A percentile compares a stretch with the other conserved stretches of the same genome.
phyloP scores from a whole-genome alignment of 2,888 invertebrate species.

The Pediacus dermestoides region DNA sequence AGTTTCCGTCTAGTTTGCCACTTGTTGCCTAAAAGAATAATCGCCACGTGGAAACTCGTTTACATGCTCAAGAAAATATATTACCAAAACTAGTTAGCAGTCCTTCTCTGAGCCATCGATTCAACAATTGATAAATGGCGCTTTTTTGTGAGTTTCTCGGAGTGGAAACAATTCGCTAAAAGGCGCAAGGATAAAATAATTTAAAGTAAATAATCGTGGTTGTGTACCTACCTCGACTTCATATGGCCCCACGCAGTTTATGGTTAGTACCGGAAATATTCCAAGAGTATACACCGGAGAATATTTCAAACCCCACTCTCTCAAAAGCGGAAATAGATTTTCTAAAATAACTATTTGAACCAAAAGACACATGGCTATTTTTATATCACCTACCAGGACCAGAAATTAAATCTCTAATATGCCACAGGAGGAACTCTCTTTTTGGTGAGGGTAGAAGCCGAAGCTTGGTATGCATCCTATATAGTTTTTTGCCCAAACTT shows the following conservation, averaged over 20 bases:
- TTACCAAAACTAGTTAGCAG: slow-evolving; percentile 3
- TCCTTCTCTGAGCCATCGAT: slow-evolving; percentile 1
- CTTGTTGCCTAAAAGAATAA: neutral
- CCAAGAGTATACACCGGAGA: too few species aligned
- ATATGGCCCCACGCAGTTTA: neutral
- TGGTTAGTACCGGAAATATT: too few species aligned
- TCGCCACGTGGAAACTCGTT: neutral
- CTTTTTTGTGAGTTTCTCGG: slow-evolving; percentile 6
- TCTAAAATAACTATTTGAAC: too few species aligned
- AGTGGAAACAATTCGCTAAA: slow-evolving; percentile 1
- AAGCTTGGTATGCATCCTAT: too few species aligned
- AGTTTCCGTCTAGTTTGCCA: slow-evolving; percentile 1
- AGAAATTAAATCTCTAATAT: too few species aligned
- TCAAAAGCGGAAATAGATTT: too few species aligned
- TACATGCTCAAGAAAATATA: neutral
- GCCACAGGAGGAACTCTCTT: too few species aligned
- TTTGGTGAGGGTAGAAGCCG: too few species aligned
- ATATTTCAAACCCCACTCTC: too few species aligned
- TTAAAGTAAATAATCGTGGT: neutral
- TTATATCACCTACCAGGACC: too few species aligned
- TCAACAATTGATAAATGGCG: neutral
- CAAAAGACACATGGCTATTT: too few species aligned
- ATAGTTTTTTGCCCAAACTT: too few species aligned
- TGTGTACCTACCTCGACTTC: slow-evolving; percentile 3
- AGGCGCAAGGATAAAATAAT: neutral